phyloP scores from a whole-genome alignment of 2,797 vertebrate species.

The Lindbergichthys nudifrons region DNA sequence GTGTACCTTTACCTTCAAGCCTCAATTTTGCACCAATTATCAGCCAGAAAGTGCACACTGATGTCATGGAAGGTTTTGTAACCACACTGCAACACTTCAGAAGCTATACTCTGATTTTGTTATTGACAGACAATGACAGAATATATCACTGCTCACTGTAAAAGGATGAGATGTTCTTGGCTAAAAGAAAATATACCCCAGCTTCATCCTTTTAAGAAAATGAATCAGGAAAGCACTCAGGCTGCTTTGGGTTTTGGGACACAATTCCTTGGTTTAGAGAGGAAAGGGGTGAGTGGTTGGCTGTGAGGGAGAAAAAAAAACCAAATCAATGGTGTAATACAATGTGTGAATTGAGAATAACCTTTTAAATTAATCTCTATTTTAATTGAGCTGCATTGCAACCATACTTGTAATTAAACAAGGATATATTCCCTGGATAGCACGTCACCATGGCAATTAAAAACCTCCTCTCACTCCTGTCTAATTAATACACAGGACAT shows the following conservation, averaged over 20 bases:
- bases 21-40: constrained; percentile 27
- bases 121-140: constrained; percentile 4
- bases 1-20: constrained; percentile 38
- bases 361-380: neutral
- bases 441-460: constrained; percentile 19
- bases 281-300: constrained; percentile 5
- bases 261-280: constrained; percentile 19
- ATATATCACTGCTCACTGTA: neutral
- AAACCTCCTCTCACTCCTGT: constrained; percentile 1
- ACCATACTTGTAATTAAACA: constrained; percentile 4
- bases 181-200: constrained; percentile 4
- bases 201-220: constrained; percentile 5
- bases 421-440: constrained; percentile 8
- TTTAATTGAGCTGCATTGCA: neutral
- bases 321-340: neutral
- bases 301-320: neutral
- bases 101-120: neutral
- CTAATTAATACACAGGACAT: constrained; percentile 5
- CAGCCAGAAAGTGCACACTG: neutral
- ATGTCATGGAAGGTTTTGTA: constrained; percentile 15
- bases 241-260: neutral
- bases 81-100: neutral
- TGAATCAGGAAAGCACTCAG: constrained; percentile 13
- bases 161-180: neutral
- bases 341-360: neutral